Percentiles rank a stretch among this genome's conserved stretches.
Conservation (phyloP, 2,113 vertebrate species). For the Phoxinus phoxinus region DNA sequence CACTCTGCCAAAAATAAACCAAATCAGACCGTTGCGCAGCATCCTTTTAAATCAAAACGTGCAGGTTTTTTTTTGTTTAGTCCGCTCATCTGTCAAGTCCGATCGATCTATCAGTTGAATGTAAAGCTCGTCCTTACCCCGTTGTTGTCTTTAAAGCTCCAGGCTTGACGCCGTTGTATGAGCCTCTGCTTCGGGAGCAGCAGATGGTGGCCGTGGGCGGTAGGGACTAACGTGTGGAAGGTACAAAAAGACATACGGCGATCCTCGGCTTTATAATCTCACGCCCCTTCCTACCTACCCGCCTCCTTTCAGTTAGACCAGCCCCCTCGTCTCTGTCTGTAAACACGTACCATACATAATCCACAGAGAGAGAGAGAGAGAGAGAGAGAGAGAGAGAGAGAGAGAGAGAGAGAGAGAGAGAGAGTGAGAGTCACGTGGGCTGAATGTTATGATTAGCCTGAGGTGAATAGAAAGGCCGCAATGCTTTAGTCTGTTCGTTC, state of each 20-base stretch:
- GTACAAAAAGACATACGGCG: conserved; percentile 28
- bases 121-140: conserved; percentile 69
- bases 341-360: conserved; percentile 24
- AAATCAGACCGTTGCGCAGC: background rate
- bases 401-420: background rate
- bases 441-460: background rate
- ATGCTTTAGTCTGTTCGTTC: background rate
- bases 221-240: conserved; percentile 65
- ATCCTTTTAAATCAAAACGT: conserved; percentile 9
- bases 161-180: conserved; percentile 75
- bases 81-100: background rate
- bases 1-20: background rate
- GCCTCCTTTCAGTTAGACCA: conserved; percentile 30
- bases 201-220: conserved; percentile 64
- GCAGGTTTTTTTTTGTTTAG: background rate
- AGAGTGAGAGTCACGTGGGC: conserved; percentile 21
- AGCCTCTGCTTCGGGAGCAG: conserved; percentile 75
- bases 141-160: conserved; percentile 76
- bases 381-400: background rate
- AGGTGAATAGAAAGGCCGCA: background rate
- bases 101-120: background rate
- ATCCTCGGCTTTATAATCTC: conserved; percentile 71
- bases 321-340: conserved; percentile 31
- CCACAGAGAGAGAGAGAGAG: conserved; percentile 34
- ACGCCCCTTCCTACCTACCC: conserved; percentile 50